A percentile compares a stretch with the other conserved stretches of the same genome.
Conservation (phyloP, 2,113 vertebrate species). For the Callaeas wilsoni region DNA sequence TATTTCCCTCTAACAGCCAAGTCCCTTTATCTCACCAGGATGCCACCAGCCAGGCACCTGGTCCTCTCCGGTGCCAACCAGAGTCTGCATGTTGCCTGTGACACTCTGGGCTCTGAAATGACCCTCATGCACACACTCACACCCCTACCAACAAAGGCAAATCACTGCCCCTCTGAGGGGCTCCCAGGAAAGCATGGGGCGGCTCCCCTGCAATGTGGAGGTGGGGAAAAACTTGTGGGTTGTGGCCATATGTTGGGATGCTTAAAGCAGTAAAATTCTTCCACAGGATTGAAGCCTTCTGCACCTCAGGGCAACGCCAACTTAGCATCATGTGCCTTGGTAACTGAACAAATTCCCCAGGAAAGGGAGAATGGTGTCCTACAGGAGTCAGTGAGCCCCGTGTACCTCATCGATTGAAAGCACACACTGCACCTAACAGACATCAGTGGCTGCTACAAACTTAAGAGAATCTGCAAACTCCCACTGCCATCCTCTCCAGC, state of each 20-base stretch:
- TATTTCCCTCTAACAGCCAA: not conserved
- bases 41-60: not conserved
- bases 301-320: accelerated
- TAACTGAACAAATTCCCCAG: not conserved
- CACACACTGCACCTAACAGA: not conserved
- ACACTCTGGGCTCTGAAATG: not conserved
- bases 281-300: not conserved
- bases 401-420: not conserved
- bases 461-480: not conserved
- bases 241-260: not conserved
- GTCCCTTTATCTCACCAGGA: not conserved
- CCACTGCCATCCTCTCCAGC: not conserved
- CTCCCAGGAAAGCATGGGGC: not conserved
- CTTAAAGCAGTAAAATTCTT: not conserved
- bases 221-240: not conserved
- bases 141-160: not conserved
- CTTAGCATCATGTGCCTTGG: not conserved
- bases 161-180: accelerated
- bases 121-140: not conserved
- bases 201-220: not conserved
- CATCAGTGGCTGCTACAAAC: not conserved
- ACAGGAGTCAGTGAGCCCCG: accelerated
- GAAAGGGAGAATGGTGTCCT: not conserved
- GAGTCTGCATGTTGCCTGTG: not conserved
- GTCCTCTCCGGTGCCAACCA: not conserved